A percentile compares a stretch with the other conserved stretches of the same genome.
phyloP scores from a whole-genome alignment of 2,113 vertebrate genomes.

The Cichladusa arquata region DNA sequence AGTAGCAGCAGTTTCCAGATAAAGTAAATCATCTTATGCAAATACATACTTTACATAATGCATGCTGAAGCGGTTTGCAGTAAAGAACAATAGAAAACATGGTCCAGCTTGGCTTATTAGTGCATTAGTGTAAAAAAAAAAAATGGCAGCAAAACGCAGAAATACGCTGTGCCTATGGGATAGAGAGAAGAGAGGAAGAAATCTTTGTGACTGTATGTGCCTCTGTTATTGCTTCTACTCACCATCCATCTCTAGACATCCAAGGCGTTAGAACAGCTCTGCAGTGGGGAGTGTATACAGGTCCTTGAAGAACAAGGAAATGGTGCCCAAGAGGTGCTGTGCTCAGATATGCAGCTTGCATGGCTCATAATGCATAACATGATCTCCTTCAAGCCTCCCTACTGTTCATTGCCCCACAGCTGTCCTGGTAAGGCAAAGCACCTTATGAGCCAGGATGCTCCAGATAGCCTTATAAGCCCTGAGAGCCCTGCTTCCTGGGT shows the following conservation, averaged over 20 bases:
- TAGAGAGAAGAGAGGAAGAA: neutral
- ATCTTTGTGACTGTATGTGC: neutral
- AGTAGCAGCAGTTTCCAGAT: neutral
- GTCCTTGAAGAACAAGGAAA: neutral
- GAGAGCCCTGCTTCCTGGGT: neutral
- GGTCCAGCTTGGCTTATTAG: neutral
- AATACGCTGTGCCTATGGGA: neutral
- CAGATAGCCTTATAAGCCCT: neutral
- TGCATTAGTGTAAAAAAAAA: neutral
- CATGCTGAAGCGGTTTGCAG: neutral
- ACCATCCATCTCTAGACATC: neutral
- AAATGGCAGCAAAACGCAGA: neutral
- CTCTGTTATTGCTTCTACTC: neutral
- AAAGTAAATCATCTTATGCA: neutral
- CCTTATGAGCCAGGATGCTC: neutral
- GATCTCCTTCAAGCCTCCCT: neutral
- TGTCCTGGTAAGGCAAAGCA: neutral
- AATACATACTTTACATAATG: neutral
- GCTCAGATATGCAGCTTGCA: neutral
- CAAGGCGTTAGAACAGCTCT: neutral
- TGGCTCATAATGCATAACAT: accelerated
- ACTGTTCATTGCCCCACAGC: neutral
- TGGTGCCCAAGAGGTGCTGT: neutral
- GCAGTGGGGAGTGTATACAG: accelerated
- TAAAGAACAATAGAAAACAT: neutral